Evolutionary conservation across 2,113 vertebrate genomes (phyloP).

Genomic region (Gobiocypris rarus): DNA sequence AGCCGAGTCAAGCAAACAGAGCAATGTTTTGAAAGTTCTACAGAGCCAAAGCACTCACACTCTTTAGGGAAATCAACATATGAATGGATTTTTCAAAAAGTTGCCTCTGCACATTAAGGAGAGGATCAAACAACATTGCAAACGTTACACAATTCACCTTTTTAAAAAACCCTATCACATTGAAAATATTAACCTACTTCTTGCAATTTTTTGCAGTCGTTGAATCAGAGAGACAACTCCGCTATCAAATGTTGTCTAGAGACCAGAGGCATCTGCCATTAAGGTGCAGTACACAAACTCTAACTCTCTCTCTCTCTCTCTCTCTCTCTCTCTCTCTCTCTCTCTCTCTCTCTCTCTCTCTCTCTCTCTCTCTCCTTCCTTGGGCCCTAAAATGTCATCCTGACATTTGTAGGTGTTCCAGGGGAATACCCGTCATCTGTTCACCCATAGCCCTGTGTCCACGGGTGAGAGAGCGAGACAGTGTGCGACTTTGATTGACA

Average conservation of each 20-base stretch:
- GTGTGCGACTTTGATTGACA: conserved; percentile 18
- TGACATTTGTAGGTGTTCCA: conserved; percentile 39
- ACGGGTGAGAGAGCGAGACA: not conserved
- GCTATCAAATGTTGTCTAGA: not conserved
- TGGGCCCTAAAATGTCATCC: conserved; percentile 48
- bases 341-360: not conserved
- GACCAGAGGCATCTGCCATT: not conserved
- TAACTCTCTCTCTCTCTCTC: not conserved
- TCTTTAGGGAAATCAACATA: not conserved
- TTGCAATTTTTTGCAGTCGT: not conserved
- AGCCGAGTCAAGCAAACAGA: not conserved
- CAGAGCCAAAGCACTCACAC: not conserved
- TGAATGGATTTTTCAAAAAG: not conserved
- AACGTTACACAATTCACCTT: not conserved
- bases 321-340: not conserved
- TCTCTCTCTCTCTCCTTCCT: not conserved
- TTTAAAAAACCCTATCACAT: not conserved
- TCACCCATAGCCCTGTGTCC: not conserved
- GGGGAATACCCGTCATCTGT: conserved; percentile 42
- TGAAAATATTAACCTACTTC: not conserved
- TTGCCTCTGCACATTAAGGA: not conserved
- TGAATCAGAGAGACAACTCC: not conserved
- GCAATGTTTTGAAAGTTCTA: not conserved
- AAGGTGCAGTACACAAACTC: conserved; percentile 17
- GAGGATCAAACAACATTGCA: not conserved